These are phyloP conservation scores for Ypsolopha scabrella DNA, from an alignment of 2,888 invertebrate species.

Conservation along the genomic window DNA sequence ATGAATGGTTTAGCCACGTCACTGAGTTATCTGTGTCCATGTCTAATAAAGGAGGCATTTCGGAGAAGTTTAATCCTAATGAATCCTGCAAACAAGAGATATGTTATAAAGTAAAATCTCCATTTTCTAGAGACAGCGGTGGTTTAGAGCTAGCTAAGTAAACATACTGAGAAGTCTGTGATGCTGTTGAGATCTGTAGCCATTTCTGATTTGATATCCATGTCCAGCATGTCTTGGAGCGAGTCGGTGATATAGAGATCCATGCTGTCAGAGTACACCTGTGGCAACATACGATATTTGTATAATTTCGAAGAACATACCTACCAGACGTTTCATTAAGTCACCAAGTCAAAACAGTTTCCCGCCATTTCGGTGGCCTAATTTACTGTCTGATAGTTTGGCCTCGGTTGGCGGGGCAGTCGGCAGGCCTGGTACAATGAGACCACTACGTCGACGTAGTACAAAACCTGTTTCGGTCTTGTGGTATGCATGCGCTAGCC, in stretches of 20 bases:
- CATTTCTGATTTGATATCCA: conserved; percentile 89
- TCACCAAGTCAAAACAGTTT: background rate
- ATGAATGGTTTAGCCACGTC: conserved; percentile 71
- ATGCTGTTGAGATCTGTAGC: conserved; percentile 82
- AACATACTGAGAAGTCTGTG: conserved; percentile 72
- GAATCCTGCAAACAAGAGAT: conserved; percentile 56
- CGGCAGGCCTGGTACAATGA: conserved; percentile 27
- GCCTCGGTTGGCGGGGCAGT: conserved; percentile 4
- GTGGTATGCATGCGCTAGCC: conserved; percentile 57
- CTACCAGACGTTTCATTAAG: background rate
- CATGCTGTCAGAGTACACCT: conserved; percentile 70
- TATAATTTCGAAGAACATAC: background rate
- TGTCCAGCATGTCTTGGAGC: conserved; percentile 91
- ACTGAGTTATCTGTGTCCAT: conserved; percentile 75
- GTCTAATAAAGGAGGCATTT: conserved; percentile 73
- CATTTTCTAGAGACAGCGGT: no score
- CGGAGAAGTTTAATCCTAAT: conserved; percentile 72
- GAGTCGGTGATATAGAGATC: conserved; percentile 78
- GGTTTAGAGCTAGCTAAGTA: no score
- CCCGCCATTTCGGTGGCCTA: conserved; percentile 1
- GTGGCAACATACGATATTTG: conserved; percentile 20
- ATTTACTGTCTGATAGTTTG: conserved; percentile 1
- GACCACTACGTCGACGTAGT: conserved; percentile 49
- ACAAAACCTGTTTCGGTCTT: conserved; percentile 57
- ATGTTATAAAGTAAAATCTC: no score